Percentiles rank a stretch among this genome's conserved stretches.
These are phyloP conservation scores for Smittia aterrima DNA, from an alignment of 2,888 invertebrate species.

Conservation along the genomic window DNA sequence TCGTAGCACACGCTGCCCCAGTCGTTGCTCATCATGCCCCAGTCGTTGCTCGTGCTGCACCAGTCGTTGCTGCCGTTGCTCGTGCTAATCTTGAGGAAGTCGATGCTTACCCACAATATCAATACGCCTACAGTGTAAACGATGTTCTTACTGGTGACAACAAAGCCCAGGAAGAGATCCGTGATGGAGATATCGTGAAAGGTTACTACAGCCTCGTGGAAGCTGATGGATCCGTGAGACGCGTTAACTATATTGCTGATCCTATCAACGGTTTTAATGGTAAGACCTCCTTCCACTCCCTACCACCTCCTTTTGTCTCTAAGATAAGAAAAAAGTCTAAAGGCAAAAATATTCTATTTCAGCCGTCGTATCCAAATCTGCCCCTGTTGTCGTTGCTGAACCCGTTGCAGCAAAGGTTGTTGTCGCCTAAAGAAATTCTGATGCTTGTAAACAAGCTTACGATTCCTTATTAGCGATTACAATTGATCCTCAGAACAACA, in stretches of 20 bases:
- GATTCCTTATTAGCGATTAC: neutral
- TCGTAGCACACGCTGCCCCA: conserved; percentile 45
- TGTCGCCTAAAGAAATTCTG: conserved; percentile 22
- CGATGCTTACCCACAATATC: conserved; percentile 55
- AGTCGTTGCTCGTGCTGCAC: conserved; percentile 49
- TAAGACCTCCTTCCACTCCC: conserved; percentile 52
- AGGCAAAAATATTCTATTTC: no score
- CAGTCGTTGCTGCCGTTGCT: conserved; percentile 50
- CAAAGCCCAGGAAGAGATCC: conserved; percentile 55
- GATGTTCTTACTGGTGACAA: conserved; percentile 56
- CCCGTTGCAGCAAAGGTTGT: conserved; percentile 18
- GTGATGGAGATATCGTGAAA: conserved; percentile 56
- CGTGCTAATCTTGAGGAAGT: conserved; percentile 50
- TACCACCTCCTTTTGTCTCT: neutral
- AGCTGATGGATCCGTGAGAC: conserved; percentile 55
- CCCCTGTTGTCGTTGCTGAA: conserved; percentile 7
- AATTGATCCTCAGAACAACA: neutral
- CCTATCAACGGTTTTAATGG: conserved; percentile 56
- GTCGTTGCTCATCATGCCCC: conserved; percentile 44
- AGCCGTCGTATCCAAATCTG: conserved; percentile 15
- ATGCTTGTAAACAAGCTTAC: no score
- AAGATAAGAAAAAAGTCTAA: no score
- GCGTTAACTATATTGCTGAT: conserved; percentile 56
- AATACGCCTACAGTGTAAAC: conserved; percentile 56
- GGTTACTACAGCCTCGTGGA: conserved; percentile 56